Evolutionary conservation across 2,888 invertebrate species (phyloP), one percentile per base, ranked within the genome.

Genomic region (Lepeophtheirus nordmannii): DNA sequence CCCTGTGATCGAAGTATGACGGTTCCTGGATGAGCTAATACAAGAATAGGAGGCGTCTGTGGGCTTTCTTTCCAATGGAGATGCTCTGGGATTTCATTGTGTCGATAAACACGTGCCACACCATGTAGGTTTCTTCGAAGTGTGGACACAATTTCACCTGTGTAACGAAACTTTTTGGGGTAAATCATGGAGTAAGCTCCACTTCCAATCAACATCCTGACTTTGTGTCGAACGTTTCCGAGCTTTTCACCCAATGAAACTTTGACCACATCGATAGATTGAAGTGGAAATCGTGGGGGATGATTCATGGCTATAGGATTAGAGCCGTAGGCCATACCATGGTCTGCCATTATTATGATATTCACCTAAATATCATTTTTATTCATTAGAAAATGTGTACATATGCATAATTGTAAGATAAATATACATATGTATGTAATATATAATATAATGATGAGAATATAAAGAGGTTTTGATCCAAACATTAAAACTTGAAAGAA

Each of bases 11-110:
- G 30, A 23, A 22, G 62, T 12, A 62, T 60, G 37, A 63, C 37
- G 17, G 37, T 63, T 39, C 75, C 75, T 59, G 75, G 74, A 39
- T 76, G 73, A n/a, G 77, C 77, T 9, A 76, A 72, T 14, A 77
- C 71, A 20, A 79, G 71, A 64, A 78, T 73, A 10, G 76, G 76
- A 67, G 74, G 73, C 23, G 77, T 74, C 38, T 78, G 70, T 22
- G 73, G 69, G 68, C 75, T 74, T 67, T 77, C 73, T 65, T 72
- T 72, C 71, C 77, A 78, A 70, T 78, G 77, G 70, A 73, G 77
- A 22, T 71, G 70, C 3, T 74, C 75, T 0, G 79, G 78, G 58
- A 79, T 74, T 14, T 78, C 75, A 60, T 74, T 72, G 67, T 74
- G 74, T 62, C 71, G 72, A 71, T 75, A 78, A 5, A 75, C 75